Percentiles rank a stretch among this genome's conserved stretches.
These are phyloP conservation scores for Notospermus geniculatus DNA, from an alignment of 1,140 invertebrate species.

Conservation along the genomic window DNA sequence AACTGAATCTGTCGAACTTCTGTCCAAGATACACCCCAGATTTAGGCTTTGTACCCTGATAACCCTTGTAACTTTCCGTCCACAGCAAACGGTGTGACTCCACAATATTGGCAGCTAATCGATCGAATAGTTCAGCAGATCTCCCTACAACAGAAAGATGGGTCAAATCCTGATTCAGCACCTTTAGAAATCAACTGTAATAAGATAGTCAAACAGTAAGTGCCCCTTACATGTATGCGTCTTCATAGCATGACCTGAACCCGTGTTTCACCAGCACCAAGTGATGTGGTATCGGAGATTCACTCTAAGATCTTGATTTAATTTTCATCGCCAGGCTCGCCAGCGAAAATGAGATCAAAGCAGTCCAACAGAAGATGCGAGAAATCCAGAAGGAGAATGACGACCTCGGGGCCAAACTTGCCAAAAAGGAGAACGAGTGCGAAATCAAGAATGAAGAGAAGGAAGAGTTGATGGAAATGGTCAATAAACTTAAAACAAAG, in stretches of 20 bases:
- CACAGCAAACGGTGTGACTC: slow-evolving; percentile 53
- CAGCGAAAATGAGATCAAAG: slow-evolving; percentile 89
- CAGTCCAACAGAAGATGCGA: slow-evolving; percentile 80
- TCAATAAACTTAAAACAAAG: slow-evolving; percentile 80
- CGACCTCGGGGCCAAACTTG: slow-evolving; percentile 78
- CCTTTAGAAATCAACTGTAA: slow-evolving; percentile 87
- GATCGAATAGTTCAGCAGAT: slow-evolving; percentile 96
- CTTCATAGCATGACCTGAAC: not conserved
- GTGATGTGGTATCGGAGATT: too few species aligned
- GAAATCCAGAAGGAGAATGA: slow-evolving; percentile 85
- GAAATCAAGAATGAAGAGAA: slow-evolving; percentile 85
- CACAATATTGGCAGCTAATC: slow-evolving; percentile 90
- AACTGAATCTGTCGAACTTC: too few species aligned
- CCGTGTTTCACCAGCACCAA: not conserved
- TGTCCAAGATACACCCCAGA: too few species aligned
- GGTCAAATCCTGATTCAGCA: slow-evolving; percentile 77
- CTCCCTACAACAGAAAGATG: slow-evolving; percentile 75
- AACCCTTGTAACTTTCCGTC: too few species aligned
- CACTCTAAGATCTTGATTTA: too few species aligned
- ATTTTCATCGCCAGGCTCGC: slow-evolving; percentile 74
- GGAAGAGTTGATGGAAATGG: slow-evolving; percentile 84
- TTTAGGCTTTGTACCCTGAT: too few species aligned
- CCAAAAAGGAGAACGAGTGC: slow-evolving; percentile 90
- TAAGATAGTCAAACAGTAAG: slow-evolving; percentile 80
- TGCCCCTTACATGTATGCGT: slow-evolving; percentile 9